Evolutionary conservation across 2,888 invertebrate genomes (phyloP).

Genomic region (Leistus spinibarbis): DNA sequence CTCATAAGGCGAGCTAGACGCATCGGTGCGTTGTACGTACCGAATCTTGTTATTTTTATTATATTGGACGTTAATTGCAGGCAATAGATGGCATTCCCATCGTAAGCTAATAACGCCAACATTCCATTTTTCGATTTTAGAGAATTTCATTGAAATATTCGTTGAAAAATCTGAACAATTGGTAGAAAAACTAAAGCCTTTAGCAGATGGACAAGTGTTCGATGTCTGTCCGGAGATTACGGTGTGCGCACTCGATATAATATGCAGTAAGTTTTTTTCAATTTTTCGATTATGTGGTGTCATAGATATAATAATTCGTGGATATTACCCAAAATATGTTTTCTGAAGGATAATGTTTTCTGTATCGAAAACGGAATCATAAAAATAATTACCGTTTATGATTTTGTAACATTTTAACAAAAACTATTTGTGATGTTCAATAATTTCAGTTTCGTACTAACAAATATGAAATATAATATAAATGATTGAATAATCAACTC

Average conservation of each 20-base stretch:
- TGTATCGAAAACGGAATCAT: too few relatives aligned
- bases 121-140: not conserved
- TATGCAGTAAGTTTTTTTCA: not conserved
- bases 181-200: not conserved
- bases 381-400: too few relatives aligned
- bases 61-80: not conserved
- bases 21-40: too few relatives aligned
- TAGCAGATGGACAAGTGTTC: not conserved
- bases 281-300: not conserved
- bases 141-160: not conserved
- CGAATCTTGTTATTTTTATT: not conserved
- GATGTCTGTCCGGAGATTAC: not conserved
- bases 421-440: too few relatives aligned
- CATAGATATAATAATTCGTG: too few relatives aligned
- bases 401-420: too few relatives aligned
- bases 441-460: too few relatives aligned
- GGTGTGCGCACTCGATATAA: not conserved
- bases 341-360: too few relatives aligned
- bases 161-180: not conserved
- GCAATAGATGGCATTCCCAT: not conserved
- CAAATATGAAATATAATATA: too few relatives aligned
- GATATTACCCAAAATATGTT: not conserved
- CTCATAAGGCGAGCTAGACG: too few relatives aligned
- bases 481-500: too few relatives aligned
- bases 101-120: not conserved